Evolutionary conservation across 1,140 invertebrate species (phyloP), one percentile per base, ranked within the genome.

Genomic region (Vollenhovia emeryi): DNA sequence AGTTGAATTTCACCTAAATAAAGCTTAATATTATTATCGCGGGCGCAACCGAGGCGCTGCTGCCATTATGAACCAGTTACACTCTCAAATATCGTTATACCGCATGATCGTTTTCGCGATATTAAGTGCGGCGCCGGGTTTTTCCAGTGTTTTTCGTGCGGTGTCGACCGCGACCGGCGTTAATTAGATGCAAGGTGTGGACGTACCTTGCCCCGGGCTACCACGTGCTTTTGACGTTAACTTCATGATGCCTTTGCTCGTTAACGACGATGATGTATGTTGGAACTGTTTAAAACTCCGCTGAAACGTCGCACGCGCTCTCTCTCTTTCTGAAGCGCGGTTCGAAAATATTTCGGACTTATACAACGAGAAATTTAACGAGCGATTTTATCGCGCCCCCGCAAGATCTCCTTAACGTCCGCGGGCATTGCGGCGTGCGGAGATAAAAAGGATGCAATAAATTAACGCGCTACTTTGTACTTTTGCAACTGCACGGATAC

Each of bases 11-110:
- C 93, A 92, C 93, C 93, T 94, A 95, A 94, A 94, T 94, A 94
- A 94, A 94, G 94, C 93, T 94, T 94, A 93, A 94, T 94, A 93
- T 94, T 95, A 94, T 95, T 95, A 94, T 94, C 93, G 92, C 91
- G 91, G 74, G 52, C 52, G 62, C 30, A 79, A 57, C 66, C 83
- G 80, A 86, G 71, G 80, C 89, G 87, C 87, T 84, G 84, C 88
- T 87, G 87, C 89, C 91, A 93, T 94, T 94, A 93, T 92, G 92
- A 89, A 87, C 89, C 85, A 89, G 89, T 91, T 84, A 86, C 83
- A 92, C 90, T 93, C 93, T 93, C 91, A 91, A 94, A 93, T 89
- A 92, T 93, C 92, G 90, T 93, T 93, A 92, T 90, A 87, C 89
- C 89, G 89, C 86, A 91, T 91, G 90, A 92, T 92, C 92, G 91